These are phyloP conservation scores for Mesoligia furuncula DNA, from an alignment of 2,888 invertebrate genomes.

Conservation along the genomic window DNA sequence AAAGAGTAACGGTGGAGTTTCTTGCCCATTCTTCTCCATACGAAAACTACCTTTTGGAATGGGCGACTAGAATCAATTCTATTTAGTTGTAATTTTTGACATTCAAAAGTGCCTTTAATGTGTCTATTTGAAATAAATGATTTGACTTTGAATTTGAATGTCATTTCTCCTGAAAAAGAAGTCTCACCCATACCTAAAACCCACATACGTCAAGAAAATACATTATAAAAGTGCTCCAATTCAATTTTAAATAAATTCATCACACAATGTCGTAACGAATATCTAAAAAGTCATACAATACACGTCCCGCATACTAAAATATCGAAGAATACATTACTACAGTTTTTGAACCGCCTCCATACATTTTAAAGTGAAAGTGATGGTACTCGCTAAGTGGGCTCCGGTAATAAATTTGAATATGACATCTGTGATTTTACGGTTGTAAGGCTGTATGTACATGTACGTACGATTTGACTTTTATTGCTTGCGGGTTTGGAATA, in stretches of 20 bases:
- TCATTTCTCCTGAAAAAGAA: background rate
- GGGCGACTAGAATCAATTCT: too few relatives aligned
- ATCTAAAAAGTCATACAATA: slow-evolving; percentile 42
- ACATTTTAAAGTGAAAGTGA: slow-evolving; percentile 66
- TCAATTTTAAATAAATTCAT: slow-evolving; percentile 7
- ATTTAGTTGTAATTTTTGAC: too few relatives aligned
- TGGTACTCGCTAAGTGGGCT: slow-evolving; percentile 52
- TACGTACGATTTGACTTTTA: slow-evolving; percentile 29
- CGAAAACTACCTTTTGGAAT: too few relatives aligned
- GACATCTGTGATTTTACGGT: slow-evolving; percentile 53
- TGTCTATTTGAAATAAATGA: too few relatives aligned
- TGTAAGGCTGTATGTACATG: slow-evolving; percentile 38
- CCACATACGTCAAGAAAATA: background rate
- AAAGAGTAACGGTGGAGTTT: too few relatives aligned
- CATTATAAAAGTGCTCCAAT: slow-evolving; percentile 15
- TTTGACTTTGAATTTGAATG: too few relatives aligned
- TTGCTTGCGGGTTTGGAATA: slow-evolving; percentile 20
- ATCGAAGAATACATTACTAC: slow-evolving; percentile 47
- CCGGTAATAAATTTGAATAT: slow-evolving; percentile 63
- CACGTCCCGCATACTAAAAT: slow-evolving; percentile 57
- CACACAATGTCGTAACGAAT: slow-evolving; percentile 35
- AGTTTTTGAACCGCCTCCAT: slow-evolving; percentile 51
- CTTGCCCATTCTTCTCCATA: too few relatives aligned
- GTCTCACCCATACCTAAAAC: too few relatives aligned
- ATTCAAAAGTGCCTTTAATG: too few relatives aligned